Base-by-base conservation (phyloP, 2,113 vertebrate genomes). In the Microtus pennsylvanicus region DNA sequence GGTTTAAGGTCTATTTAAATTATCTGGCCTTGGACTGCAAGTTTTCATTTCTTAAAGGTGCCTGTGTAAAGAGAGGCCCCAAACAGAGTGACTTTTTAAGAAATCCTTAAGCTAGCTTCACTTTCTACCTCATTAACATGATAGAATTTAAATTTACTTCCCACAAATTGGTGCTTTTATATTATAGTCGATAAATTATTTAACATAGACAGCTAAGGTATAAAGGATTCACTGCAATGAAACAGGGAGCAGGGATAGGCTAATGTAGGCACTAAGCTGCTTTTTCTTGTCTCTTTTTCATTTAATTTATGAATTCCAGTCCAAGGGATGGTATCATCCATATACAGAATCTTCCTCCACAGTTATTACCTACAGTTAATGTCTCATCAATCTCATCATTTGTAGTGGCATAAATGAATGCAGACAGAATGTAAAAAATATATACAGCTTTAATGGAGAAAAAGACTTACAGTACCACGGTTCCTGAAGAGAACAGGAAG, bases 31-130 rank as follows among this genome's bases (percentile, higher is more conserved):
- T 65, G 24, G 33, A 12, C 16, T 28, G 65, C 5, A 13, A 45
- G 35, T 74, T 89, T 93, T 93, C 6, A 61, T 91, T 87, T n/a
- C 30, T 90, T 87, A 24, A 55, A 77, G 65, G 77, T 85, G 78
- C 91, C 50, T 86, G 24, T 61, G 3, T n/a, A 45, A 70, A 58
- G 21, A 91, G n/a, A 86, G 50, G 8, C n/a, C 24, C 63, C 13
- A 74, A 83, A 78, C 24, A 87, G 12, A 45, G 3, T 96, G 33
- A 78, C 83, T 24, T 69, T 88, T 21, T 55, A 81, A 52, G 33
- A n/a, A 26, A 82, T 74, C 42, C 3, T 47, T 47, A 11, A 33
- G 35, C 21, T 13, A 93, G 7, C 38, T 50, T 93, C 47, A 80
- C 5, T 70, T 70, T 83, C 83, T 30, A 63, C 21, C 47, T 70